Percentiles rank a stretch among this genome's conserved stretches.
phyloP scores from a whole-genome alignment of 1,140 invertebrate genomes.

The Formica selysi region DNA sequence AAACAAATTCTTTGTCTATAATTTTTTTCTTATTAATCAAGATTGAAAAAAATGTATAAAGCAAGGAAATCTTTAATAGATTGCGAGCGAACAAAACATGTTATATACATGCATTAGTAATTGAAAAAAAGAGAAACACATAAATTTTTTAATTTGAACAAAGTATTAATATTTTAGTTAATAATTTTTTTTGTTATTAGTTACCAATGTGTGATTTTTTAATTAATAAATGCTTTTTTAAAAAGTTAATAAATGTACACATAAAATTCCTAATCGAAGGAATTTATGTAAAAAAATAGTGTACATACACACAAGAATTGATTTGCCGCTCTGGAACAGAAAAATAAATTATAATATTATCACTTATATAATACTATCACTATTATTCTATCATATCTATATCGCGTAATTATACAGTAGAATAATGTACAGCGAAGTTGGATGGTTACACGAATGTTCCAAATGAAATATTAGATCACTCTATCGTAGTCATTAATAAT shows the following conservation, averaged over 20 bases:
- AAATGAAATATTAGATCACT: slow-evolving; percentile 21
- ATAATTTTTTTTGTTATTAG: background rate
- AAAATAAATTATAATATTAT: background rate
- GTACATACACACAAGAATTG: background rate
- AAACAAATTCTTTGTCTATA: background rate
- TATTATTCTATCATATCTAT: background rate
- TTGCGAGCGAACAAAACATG: background rate
- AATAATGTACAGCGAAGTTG: background rate
- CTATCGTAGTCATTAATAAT: slow-evolving; percentile 39
- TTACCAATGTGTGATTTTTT: background rate
- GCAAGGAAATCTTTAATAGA: background rate
- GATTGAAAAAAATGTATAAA: background rate
- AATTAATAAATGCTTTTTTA: background rate
- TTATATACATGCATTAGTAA: background rate
- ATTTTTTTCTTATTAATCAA: background rate
- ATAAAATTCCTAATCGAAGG: background rate
- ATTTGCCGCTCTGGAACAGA: background rate
- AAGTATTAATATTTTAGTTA: background rate
- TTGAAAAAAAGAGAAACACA: background rate
- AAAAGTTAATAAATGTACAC: background rate
- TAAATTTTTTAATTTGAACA: background rate
- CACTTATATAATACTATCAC: background rate
- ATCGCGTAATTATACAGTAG: slow-evolving; percentile 6
- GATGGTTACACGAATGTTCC: background rate
- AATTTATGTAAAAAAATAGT: background rate